Evolutionary conservation across 2,113 vertebrate genomes (phyloP), one percentile per base, ranked within the genome.

Genomic region (Loxodonta africana): DNA sequence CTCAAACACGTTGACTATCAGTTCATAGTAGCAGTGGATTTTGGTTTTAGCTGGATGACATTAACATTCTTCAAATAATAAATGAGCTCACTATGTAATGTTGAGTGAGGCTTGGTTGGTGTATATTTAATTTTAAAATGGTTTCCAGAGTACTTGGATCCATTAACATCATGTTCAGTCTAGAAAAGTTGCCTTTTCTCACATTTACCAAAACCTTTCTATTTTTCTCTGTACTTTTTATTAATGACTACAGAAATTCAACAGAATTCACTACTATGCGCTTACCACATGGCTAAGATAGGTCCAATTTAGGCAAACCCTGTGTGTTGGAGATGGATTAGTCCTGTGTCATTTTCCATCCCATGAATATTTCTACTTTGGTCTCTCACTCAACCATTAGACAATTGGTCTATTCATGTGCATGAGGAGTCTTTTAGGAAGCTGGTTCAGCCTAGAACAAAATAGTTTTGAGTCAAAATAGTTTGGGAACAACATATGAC

Each of bases 101-200:
- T 60, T 11, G 25, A 97, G 44, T n/a, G 69, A 92, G 25, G 48
- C 15, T 73, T 95, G 25, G 7, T 90, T 82, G 65, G 21, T 83
- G 51, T 92, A 46, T 51, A 76, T 97, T 95, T 92, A 90, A 95
- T 95, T 95, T 97, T 73, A 89, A 95, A 94, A 71, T 92, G 37
- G 62, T 94, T 95, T 95, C 44, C 60, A 92, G 77, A 93, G 92
- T 95, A 30, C 78, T 97, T 90, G 67, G 37, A 74, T 74, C 12
- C 26, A 94, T 69, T 57, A 69, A 67, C 62, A 82, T 69, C 82
- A 78, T 91, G 93, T 87, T 97, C 8, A 65, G 20, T 88, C 69
- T 28, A 95, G 77, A 69, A 62, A 92, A 89, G 10, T 46, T 85
- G 33, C 30, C 17, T 90, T 96, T 90, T 71, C 26, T 92, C 20